Conservation (phyloP, 35 echinoderm and acorn worm genomes). For the Apostichopus parvimensis region DNA sequence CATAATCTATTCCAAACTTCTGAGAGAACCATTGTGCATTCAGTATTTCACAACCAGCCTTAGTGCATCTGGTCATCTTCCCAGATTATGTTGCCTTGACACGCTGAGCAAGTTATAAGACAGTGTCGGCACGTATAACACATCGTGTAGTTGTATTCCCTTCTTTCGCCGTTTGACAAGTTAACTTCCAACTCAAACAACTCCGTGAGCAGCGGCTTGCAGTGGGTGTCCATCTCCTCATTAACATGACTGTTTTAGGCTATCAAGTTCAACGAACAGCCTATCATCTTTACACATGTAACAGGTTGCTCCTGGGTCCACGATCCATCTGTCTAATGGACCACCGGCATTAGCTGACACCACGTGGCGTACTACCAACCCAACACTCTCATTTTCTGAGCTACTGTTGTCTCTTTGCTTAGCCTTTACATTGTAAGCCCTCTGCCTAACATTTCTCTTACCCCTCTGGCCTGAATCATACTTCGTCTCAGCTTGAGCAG, state of each 20-base stretch:
- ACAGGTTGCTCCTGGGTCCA: conserved; percentile 40
- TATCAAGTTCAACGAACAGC: conserved; percentile 25
- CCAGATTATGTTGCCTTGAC: conserved; percentile 30
- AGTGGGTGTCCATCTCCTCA: not conserved
- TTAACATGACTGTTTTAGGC: not conserved
- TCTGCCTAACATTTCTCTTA: not conserved
- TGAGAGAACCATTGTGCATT: not conserved
- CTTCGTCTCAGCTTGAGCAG: not conserved
- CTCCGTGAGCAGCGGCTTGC: not conserved
- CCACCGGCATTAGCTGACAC: conserved; percentile 18
- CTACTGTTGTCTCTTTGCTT: not conserved
- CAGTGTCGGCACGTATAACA: not conserved
- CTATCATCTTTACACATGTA: conserved; percentile 39
- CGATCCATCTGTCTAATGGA: conserved; percentile 20
- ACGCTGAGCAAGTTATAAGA: conserved; percentile 10
- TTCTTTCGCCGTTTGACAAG: conserved; percentile 10
- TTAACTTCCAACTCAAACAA: conserved; percentile 8
- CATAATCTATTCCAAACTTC: conserved; percentile 21
- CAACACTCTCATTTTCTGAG: conserved; percentile 27
- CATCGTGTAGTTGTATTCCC: not conserved
- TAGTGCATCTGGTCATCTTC: conserved; percentile 1
- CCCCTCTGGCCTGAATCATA: conserved; percentile 8
- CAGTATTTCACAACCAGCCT: too few species aligned
- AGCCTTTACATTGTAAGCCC: not conserved
- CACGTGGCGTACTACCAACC: conserved; percentile 5